phyloP scores from a whole-genome alignment of 2,113 vertebrate genomes.

The Melanostigma gelatinosum region DNA sequence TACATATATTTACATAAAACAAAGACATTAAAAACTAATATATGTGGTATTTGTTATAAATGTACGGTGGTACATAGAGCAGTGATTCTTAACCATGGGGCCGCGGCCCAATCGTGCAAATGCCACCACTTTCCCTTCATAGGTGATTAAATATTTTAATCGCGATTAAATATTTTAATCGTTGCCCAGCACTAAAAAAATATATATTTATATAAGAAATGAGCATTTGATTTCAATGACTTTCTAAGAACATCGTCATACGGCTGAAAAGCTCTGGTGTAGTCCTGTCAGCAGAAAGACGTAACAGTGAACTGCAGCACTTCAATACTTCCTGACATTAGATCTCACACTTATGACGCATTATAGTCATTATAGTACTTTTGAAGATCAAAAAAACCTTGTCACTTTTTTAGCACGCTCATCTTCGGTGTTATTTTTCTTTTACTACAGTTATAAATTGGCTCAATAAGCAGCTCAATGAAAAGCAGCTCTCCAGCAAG shows the following conservation, averaged over 20 bases:
- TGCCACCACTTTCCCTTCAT: too few species aligned
- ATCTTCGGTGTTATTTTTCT: neutral
- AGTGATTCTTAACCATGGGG: too few species aligned
- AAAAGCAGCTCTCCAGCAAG: conserved; percentile 86
- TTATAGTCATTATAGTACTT: neutral
- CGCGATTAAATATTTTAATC: too few species aligned
- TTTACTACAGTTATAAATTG: conserved; percentile 89
- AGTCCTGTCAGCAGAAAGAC: neutral
- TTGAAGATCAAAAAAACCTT: neutral
- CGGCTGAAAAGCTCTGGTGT: too few species aligned
- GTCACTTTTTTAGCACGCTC: neutral
- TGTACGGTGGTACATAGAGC: too few species aligned
- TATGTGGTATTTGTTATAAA: too few species aligned
- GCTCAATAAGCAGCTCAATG: conserved; percentile 97
- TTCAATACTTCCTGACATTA: neutral
- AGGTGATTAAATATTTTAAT: too few species aligned
- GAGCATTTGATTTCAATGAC: neutral
- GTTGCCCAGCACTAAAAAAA: too few species aligned
- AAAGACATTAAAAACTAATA: too few species aligned
- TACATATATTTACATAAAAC: too few species aligned
- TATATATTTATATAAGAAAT: too few species aligned
- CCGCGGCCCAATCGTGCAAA: too few species aligned
- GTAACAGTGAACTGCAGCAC: neutral
- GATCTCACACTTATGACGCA: neutral
- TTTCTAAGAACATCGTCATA: neutral